These are phyloP conservation scores for Agrotis clavis DNA, from an alignment of 2,888 invertebrate species.

Conservation along the genomic window DNA sequence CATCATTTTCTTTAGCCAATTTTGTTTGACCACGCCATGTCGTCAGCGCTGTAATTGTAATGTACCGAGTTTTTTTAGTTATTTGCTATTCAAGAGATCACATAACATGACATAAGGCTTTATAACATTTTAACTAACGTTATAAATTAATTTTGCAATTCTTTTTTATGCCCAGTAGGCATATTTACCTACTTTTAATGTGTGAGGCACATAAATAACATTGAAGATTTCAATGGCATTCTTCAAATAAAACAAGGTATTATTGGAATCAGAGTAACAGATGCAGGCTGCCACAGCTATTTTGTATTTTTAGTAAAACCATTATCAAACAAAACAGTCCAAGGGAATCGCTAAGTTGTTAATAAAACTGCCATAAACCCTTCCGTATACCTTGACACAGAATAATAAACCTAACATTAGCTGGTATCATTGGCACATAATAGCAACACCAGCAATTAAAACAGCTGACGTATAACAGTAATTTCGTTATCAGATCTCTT, in stretches of 20 bases:
- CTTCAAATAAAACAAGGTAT: neutral
- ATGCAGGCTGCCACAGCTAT: neutral
- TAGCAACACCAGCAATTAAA: slow-evolving; percentile 64
- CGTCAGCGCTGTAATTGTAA: slow-evolving; percentile 11
- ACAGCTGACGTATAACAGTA: slow-evolving; percentile 62
- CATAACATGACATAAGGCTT: slow-evolving; percentile 4
- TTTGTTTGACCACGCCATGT: slow-evolving; percentile 26
- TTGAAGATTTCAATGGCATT: neutral
- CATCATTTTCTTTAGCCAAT: slow-evolving; percentile 18
- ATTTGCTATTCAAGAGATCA: neutral
- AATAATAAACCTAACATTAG: slow-evolving; percentile 51
- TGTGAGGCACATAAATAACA: neutral
- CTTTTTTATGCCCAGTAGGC: neutral
- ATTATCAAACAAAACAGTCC: slow-evolving; percentile 21
- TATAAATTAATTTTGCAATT: slow-evolving; percentile 15
- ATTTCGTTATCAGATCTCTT: slow-evolving; percentile 67
- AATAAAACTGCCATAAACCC: slow-evolving; percentile 49
- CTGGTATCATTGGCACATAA: slow-evolving; percentile 64
- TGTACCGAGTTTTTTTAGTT: neutral
- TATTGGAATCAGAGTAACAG: neutral
- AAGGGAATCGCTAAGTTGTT: slow-evolving; percentile 34
- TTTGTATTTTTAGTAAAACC: neutral
- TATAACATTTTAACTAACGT: neutral
- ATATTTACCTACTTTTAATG: neutral
- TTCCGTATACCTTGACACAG: slow-evolving; percentile 60